Evolutionary conservation across 2,888 invertebrate species (phyloP), one percentile per base, ranked within the genome.

Genomic region (Ellobium chinense): DNA sequence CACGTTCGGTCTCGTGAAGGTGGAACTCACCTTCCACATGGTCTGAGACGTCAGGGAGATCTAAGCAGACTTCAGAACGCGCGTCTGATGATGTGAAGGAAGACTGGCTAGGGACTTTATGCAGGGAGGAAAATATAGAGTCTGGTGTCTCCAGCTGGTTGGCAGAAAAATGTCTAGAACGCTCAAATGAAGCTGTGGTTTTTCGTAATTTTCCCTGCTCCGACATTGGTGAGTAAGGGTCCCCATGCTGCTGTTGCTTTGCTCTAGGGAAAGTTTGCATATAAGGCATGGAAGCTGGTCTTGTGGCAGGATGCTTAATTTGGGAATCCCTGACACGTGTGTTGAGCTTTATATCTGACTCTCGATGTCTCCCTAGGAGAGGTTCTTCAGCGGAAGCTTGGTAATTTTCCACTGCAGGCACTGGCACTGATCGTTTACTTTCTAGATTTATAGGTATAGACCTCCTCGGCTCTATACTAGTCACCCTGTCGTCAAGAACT

Each of bases 21-120:
- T 82, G 73, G 31, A 68, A 36, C 56, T 77, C 77, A 39, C 58
- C 24, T 21, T 65, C 78, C 24, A 62, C 62, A 12, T 68, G 65
- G 29, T 83, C 81, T 9, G 75, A n/a, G 39, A 60, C 34, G 37
- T 83, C 83, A 1, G 81, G 83, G 31, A 83, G 80, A 56, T 83
- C 83, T 24, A 83, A 66, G 66, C 83, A 83, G 31, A 83, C 82
- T 27, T 83, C 83, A 9, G 83, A 83, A 36, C 73, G 78, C 4
- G 77, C 82, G 66, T 83, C 83, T 3, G 83, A 83, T n/a, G 78
- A 78, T 14, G 80, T 80, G 29, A 68, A 75, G 39, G 83, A 83
- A 37, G 81, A 81, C 34, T 66, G 73, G 36, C 83, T 83, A 29
- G 80, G 75, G 31, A 82, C 72, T 58, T 80, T 82, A 56, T 54